Evolutionary conservation across 2,797 vertebrate species (phyloP), one percentile per base, ranked within the genome.

Genomic region (Lepilemur ruficaudatus): DNA sequence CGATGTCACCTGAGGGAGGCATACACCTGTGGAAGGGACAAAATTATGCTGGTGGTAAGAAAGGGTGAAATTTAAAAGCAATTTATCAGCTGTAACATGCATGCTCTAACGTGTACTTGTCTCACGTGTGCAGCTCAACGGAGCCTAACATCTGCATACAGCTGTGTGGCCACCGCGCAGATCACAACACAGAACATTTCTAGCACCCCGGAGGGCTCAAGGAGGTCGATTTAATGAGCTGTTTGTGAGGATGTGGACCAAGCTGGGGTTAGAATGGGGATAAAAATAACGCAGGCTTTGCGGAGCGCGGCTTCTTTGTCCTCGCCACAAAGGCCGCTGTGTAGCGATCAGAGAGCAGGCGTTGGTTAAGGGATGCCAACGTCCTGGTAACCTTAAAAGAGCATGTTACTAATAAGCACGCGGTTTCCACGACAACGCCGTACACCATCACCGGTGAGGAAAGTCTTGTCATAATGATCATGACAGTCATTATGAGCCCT

Each of bases 381-480:
- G n/a, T 83, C 96, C 80, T 0, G 4, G 97, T 78, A 94, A 97
- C 97, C 97, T 95, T 94, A 85, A 88, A 95, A 92, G 75, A 89
- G 76, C 48, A 3, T 0, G 30, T 86, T 87, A 85, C 91, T 97
- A 96, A 95, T 80, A 94, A 95, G 93, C 93, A 30, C 52, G 2
- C n/a, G 0, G 97, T 98, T 96, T 91, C 98, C 93, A 97, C 63
- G 98, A 94, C 93, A 97, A 98, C 97, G 28, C 70, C 0, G 1
- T 41, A 57, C 55, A 55, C 61, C 93, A 75, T 63, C 38, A 4
- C 69, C 48, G 30, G 93, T 1, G 46, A 93, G 94, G 69, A 76
- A 72, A 88, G 80, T 81, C 96, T 96, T 48, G n/a, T 97, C 86
- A 76, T 92, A 93, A 94, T 63, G 96, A 96, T 93, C 81, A 14